Conservation (phyloP, 2,888 invertebrate species). For the Parasteatoda lunata region DNA sequence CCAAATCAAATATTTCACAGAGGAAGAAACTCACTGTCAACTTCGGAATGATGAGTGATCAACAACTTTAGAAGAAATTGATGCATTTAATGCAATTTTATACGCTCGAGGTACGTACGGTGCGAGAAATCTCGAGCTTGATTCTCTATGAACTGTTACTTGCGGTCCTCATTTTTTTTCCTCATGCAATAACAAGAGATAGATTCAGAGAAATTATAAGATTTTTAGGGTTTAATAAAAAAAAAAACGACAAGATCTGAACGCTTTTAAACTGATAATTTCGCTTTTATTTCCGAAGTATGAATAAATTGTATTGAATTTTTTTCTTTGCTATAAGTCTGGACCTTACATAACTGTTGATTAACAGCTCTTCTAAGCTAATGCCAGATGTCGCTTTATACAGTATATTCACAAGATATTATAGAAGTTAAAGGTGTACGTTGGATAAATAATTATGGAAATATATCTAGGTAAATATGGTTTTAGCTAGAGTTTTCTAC, state of each 20-base stretch:
- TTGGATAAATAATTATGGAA: too few relatives aligned
- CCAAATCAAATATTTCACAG: background rate
- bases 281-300: too few relatives aligned
- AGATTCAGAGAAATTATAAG: background rate
- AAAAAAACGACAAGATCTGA: background rate
- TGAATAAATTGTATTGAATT: too few relatives aligned
- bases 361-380: background rate
- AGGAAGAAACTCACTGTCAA: background rate
- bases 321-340: background rate
- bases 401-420: background rate
- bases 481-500: too few relatives aligned
- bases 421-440: too few relatives aligned
- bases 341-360: constrained; percentile 9
- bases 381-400: background rate
- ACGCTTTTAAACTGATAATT: background rate
- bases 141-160: background rate
- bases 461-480: too few relatives aligned
- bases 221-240: background rate
- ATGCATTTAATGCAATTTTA: background rate
- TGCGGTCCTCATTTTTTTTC: background rate
- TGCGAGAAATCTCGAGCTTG: background rate
- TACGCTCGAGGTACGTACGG: background rate
- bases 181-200: background rate
- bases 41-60: background rate
- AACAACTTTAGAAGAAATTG: background rate